These are phyloP conservation scores for Coregonus ussuriensis DNA, from an alignment of 2,797 vertebrate species.

Conservation along the genomic window DNA sequence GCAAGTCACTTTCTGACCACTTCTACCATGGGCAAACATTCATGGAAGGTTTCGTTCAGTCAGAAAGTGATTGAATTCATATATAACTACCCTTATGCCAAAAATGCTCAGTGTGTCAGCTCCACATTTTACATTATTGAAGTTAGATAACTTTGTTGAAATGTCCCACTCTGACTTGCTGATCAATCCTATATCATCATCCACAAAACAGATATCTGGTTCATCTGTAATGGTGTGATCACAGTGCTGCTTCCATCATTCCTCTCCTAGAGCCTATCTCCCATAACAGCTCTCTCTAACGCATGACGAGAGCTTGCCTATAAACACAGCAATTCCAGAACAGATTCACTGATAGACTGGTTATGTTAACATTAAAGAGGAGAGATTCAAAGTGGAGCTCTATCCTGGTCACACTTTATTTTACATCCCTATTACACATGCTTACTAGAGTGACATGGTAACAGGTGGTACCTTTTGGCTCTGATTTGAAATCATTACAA, in stretches of 20 bases:
- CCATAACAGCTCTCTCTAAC: background rate
- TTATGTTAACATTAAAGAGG: background rate
- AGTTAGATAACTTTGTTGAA: background rate
- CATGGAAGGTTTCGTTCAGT: too few species aligned
- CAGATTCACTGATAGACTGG: too few species aligned
- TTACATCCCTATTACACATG: background rate
- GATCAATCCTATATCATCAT: background rate
- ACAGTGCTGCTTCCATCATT: background rate
- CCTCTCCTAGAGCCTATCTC: background rate
- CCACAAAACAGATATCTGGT: background rate
- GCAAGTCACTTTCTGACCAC: too few species aligned
- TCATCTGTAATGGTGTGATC: background rate
- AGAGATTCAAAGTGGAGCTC: background rate
- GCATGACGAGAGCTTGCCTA: too few species aligned
- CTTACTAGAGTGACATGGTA: background rate
- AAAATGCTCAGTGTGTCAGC: too few species aligned
- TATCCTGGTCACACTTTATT: background rate
- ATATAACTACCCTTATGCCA: too few species aligned
- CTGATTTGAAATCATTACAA: background rate
- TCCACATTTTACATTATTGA: too few species aligned
- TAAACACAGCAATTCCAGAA: too few species aligned
- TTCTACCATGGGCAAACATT: too few species aligned
- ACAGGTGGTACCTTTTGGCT: background rate
- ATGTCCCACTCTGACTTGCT: background rate
- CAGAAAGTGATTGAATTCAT: too few species aligned